A percentile compares a stretch with the other conserved stretches of the same genome.
Conservation (phyloP, 2,797 vertebrate genomes). For the Alectoris magna region DNA sequence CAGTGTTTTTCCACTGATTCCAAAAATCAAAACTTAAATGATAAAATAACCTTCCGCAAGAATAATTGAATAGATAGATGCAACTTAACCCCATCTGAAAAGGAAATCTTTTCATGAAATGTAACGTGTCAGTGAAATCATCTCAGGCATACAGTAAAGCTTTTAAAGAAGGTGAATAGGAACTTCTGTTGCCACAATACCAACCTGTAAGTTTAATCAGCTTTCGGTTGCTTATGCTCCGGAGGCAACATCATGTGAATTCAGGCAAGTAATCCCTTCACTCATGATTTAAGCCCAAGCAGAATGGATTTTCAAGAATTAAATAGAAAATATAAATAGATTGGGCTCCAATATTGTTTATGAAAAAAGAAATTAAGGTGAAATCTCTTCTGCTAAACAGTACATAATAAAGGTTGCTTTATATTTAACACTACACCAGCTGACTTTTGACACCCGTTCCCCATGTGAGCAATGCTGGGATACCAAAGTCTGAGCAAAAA, state of each 20-base stretch:
- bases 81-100: not conserved
- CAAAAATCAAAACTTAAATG: not conserved
- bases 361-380: not conserved
- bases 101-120: not conserved
- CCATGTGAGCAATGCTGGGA: not conserved
- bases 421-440: not conserved
- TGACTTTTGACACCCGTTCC: not conserved
- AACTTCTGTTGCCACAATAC: not conserved
- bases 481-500: not conserved
- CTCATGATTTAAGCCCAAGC: not conserved
- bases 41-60: not conserved
- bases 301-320: not conserved
- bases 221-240: not conserved
- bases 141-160: not conserved
- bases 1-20: not conserved
- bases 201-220: not conserved
- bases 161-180: not conserved
- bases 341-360: not conserved
- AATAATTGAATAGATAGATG: not conserved
- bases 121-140: constrained; percentile 6
- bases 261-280: not conserved
- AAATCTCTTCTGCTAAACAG: not conserved
- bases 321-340: constrained; percentile 21
- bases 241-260: not conserved
- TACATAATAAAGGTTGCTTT: not conserved